Evolutionary conservation across 2,888 invertebrate species (phyloP).

Genomic region (Hypercompe scribonia): DNA sequence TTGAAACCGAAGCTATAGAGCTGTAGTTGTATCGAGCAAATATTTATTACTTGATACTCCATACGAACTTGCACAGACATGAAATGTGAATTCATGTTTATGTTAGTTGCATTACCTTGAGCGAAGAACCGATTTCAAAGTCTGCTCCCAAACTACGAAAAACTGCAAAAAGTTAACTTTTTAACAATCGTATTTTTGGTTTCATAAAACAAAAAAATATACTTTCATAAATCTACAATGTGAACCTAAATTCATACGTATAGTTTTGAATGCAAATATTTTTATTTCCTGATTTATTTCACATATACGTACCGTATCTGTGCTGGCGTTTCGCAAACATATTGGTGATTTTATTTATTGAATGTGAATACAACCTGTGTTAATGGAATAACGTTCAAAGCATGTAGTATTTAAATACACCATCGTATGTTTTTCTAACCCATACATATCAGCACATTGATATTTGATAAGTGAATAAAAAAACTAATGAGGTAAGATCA

Average conservation of each 20-base stretch:
- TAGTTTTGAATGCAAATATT: background rate
- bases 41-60: slow-evolving; percentile 53
- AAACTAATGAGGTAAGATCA: background rate
- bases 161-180: background rate
- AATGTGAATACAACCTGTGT: background rate
- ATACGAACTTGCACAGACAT: slow-evolving; percentile 39
- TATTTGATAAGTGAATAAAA: background rate
- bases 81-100: slow-evolving; percentile 41
- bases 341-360: slow-evolving; percentile 7
- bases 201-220: background rate
- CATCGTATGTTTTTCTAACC: background rate
- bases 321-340: slow-evolving; percentile 1
- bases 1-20: slow-evolving; percentile 38
- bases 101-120: slow-evolving; percentile 25
- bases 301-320: background rate
- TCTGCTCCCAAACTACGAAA: background rate
- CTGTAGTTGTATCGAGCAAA: slow-evolving; percentile 43
- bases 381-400: background rate
- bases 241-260: background rate
- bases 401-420: background rate
- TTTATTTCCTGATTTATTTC: slow-evolving; percentile 1
- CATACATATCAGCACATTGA: background rate
- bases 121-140: background rate
- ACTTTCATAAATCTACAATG: background rate
- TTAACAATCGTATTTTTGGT: background rate